A percentile compares a stretch with the other conserved stretches of the same genome.
phyloP scores from a whole-genome alignment of 1,140 invertebrate species.

The Piezodorus guildinii region DNA sequence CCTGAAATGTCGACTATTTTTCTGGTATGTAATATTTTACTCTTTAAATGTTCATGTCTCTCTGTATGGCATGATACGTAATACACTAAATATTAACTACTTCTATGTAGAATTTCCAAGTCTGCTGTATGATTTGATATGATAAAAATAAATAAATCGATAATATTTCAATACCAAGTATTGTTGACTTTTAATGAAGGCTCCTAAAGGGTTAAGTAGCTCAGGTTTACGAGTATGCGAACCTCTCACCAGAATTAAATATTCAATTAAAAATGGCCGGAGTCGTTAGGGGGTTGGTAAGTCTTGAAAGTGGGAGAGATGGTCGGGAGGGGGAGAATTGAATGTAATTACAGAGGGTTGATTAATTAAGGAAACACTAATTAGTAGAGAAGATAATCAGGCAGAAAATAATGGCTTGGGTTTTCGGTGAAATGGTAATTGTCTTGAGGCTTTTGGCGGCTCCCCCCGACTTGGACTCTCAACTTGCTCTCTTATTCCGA shows the following conservation, averaged over 20 bases:
- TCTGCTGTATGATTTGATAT: too few species aligned
- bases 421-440: conserved; percentile 16
- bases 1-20: too few species aligned
- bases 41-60: too few species aligned
- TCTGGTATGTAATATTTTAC: too few species aligned
- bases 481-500: neutral
- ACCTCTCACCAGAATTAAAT: conserved; percentile 6
- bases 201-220: too few species aligned
- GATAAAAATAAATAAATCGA: too few species aligned
- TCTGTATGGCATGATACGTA: too few species aligned
- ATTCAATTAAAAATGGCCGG: conserved; percentile 18
- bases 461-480: neutral
- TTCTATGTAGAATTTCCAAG: too few species aligned
- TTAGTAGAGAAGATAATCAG: conserved; percentile 16
- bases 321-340: conserved; percentile 4
- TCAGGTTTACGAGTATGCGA: too few species aligned
- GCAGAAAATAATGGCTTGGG: conserved; percentile 13
- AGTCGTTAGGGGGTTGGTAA: conserved; percentile 12
- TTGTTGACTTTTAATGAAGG: too few species aligned
- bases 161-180: too few species aligned
- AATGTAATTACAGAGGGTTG: conserved; percentile 21
- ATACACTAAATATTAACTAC: too few species aligned
- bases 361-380: conserved; percentile 20
- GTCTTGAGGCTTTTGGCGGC: conserved; percentile 1
- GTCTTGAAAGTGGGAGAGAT: conserved; percentile 1